These are phyloP conservation scores for Pristionchus pacificus DNA, from an alignment of 1,140 invertebrate genomes.

Conservation along the genomic window DNA sequence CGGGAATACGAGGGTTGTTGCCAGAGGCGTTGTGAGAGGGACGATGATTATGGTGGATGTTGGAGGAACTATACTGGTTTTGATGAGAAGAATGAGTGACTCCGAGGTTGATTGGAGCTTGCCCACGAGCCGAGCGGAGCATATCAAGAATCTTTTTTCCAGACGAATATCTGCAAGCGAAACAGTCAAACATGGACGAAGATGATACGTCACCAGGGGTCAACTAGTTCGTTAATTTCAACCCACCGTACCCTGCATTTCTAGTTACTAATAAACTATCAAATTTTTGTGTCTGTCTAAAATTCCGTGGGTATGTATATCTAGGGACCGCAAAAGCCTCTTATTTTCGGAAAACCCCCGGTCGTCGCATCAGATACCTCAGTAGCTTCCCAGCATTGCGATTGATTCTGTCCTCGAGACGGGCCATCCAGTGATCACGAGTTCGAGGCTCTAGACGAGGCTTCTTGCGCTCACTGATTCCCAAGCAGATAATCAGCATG, in stretches of 20 bases:
- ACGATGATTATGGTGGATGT: conserved; percentile 1
- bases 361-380: too few relatives aligned
- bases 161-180: not conserved
- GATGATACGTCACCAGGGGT: too few relatives aligned
- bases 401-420: not conserved
- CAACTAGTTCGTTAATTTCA: too few relatives aligned
- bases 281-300: not conserved
- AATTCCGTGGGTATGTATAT: too few relatives aligned
- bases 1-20: conserved; percentile 83
- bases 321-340: too few relatives aligned
- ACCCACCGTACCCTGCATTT: too few relatives aligned
- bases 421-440: not conserved
- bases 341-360: too few relatives aligned
- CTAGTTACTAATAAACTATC: not conserved
- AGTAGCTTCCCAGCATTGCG: not conserved
- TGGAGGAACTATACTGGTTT: too few relatives aligned
- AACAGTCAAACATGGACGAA: too few relatives aligned
- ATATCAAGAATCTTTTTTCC: not conserved
- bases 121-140: conserved; percentile 3
- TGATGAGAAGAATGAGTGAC: too few relatives aligned
- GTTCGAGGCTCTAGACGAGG: not conserved
- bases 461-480: not conserved
- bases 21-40: conserved; percentile 78
- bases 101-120: conserved; percentile 21
- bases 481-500: not conserved